Evolutionary conservation across 2,888 invertebrate species (phyloP), one percentile per base, ranked within the genome.

Genomic region (Galeopsomyia nigrocyanea): DNA sequence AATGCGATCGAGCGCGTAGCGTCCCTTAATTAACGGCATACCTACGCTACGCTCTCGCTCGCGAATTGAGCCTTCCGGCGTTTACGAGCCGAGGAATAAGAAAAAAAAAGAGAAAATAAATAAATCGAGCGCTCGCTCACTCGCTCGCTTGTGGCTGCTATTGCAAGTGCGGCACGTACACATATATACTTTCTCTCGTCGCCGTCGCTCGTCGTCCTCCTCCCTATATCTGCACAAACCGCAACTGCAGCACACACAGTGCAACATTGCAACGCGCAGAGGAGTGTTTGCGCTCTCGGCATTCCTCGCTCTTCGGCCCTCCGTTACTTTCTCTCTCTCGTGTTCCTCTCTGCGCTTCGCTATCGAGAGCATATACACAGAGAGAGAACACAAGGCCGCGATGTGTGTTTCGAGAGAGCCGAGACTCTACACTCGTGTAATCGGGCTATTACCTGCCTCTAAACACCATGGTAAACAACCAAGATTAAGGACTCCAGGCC

Each of bases 401-500:
- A 6, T 21, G 39, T 10, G 7, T 10, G 39, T 39, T 39, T 39
- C 49, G 21, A 26, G 17, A 62, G 51, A 16, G 51, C n/a, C 26
- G 51, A 31, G 26, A 31, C 19, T 1, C 7, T 1, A 3, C 55
- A 26, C 69, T 69, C 69, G 63, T 64, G 69, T 70, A 66, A 71
- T 71, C 71, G 51, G 49, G 56, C 65, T 61, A 61, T 71, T 71
- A 65, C 66, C 71, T 62, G 71, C 66, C 67, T 67, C 71, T 71
- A 71, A 71, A 71, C 71, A 71, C 63, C 46, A n/a, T 71, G 71
- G 62, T 67, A 71, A 71, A 67, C 71, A 71, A 53, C 57, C 6
- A n/a, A 67, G 71, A 71, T 71, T 67, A 57, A 67, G 62, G 61
- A 62, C 21, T 47, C 31, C 46, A 21, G 51, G 3, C 22, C 58